Conservation (phyloP, 2,888 invertebrate species). For the Pachycephus smyrnensis region DNA sequence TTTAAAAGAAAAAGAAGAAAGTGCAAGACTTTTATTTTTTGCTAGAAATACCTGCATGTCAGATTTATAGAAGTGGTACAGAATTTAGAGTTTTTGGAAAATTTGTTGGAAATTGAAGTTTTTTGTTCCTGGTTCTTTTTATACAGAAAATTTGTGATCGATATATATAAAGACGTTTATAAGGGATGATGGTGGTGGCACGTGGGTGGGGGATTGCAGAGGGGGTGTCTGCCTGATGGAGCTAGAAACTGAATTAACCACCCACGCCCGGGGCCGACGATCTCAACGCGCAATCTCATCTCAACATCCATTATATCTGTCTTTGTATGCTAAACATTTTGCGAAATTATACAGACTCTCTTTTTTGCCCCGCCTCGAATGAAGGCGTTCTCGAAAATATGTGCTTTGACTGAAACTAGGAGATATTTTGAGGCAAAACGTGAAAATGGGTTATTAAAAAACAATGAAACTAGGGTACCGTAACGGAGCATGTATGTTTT, state of each 20-base stretch:
- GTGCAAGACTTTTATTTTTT: not conserved
- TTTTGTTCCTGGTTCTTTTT: not conserved
- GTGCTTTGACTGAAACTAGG: not conserved
- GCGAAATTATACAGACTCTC: conserved; percentile 47
- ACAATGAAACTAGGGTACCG: not conserved
- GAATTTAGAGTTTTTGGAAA: not conserved
- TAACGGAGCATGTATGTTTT: too few species aligned
- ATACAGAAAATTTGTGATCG: not conserved
- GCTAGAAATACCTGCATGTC: too few species aligned
- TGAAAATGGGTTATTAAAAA: not conserved
- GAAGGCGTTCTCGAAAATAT: not conserved
- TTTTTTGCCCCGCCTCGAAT: not conserved
- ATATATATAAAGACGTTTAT: conserved; percentile 24
- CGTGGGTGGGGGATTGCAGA: conserved; percentile 25
- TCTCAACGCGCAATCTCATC: conserved; percentile 54
- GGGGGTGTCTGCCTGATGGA: conserved; percentile 23
- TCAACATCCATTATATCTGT: conserved; percentile 58
- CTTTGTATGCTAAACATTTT: conserved; percentile 61
- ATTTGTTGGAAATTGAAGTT: not conserved
- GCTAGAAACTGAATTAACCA: conserved; percentile 60
- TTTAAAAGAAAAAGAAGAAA: not conserved
- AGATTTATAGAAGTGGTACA: not conserved
- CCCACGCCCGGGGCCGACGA: conserved; percentile 49
- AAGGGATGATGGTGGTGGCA: conserved; percentile 26
- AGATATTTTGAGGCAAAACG: not conserved